Conservation (phyloP, 2,888 invertebrate species). For the Gymnoscelis rufifasciata region DNA sequence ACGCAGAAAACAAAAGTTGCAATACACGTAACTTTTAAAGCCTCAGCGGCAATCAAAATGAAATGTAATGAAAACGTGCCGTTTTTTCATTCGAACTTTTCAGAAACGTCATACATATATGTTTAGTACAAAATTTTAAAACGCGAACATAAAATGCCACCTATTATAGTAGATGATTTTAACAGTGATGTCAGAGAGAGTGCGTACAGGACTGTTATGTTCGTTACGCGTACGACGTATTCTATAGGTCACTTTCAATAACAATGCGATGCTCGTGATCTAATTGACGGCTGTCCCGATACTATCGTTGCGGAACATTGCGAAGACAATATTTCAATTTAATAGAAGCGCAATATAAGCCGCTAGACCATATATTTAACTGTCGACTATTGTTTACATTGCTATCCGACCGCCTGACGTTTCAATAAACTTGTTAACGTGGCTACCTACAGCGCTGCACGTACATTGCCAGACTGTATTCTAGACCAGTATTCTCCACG, state of each 20-base stretch:
- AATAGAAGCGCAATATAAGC: slow-evolving; percentile 20
- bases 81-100: neutral
- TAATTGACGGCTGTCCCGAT: slow-evolving; percentile 19
- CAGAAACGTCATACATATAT: neutral
- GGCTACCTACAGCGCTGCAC: slow-evolving; percentile 6
- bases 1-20: slow-evolving; percentile 40
- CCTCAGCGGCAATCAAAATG: slow-evolving; percentile 17
- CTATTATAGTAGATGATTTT: too few species aligned
- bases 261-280: slow-evolving; percentile 12
- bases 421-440: slow-evolving; percentile 20
- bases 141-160: too few species aligned
- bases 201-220: neutral
- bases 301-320: slow-evolving; percentile 6
- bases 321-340: slow-evolving; percentile 13
- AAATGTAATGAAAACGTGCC: slow-evolving; percentile 9
- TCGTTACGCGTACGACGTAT: neutral
- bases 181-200: neutral
- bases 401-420: slow-evolving; percentile 13
- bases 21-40: slow-evolving; percentile 36
- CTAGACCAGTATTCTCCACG: neutral
- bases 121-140: neutral
- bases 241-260: slow-evolving; percentile 5
- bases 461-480: neutral
- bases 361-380: slow-evolving; percentile 6
- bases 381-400: slow-evolving; percentile 19